Evolutionary conservation across 1,140 invertebrate species (phyloP), one percentile per base, ranked within the genome.

Genomic region (Oncopeltus fasciatus): DNA sequence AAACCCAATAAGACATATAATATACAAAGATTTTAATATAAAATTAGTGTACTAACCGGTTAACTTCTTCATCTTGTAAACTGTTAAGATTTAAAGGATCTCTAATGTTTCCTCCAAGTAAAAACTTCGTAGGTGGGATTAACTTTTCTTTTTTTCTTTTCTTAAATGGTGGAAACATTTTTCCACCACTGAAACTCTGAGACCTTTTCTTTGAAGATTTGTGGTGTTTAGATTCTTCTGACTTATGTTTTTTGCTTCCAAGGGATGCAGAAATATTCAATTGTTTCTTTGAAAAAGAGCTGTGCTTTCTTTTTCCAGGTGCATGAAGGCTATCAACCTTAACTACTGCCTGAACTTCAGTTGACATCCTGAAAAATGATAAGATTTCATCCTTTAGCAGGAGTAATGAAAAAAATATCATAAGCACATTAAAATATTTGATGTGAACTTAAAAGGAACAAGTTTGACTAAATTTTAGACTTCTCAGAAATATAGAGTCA

Each of bases 41-140:
- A n/a, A n/a, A n/a, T n/a, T n/a, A n/a, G 8, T 47, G 14, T 27
- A 60, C 61, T 62, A 67, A 69, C 68, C 85, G 80, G 65, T 89
- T 89, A 9, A 90, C 81, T 71, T 90, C 86, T 73, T 92, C 90
- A 75, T 92, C 84, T 72, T 90, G 87, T 68, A 97, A 78, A 71
- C 92, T 92, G 68, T 92, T 92, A 57, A 98, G 76, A 77, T 98
- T 97, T 12, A 98, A 74, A 0, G 94, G 94, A 78, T 98, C 94
- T 66, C 84, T 86, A 67, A 95, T 95, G 71, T 93, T 96, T 20
- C 94, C 94, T 57, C 94, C 94, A 1, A 96, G 77, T 5, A 97
- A 76, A 77, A 97, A 96, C 74, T 95, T 95, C 2, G 90, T 93
- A 0, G 92, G 91, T 31, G 90, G 83, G 64, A 90, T 85, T 51